A percentile compares a stretch with the other conserved stretches of the same genome.
phyloP scores from a whole-genome alignment of 2,888 invertebrate genomes.

The Andricus curvator region DNA sequence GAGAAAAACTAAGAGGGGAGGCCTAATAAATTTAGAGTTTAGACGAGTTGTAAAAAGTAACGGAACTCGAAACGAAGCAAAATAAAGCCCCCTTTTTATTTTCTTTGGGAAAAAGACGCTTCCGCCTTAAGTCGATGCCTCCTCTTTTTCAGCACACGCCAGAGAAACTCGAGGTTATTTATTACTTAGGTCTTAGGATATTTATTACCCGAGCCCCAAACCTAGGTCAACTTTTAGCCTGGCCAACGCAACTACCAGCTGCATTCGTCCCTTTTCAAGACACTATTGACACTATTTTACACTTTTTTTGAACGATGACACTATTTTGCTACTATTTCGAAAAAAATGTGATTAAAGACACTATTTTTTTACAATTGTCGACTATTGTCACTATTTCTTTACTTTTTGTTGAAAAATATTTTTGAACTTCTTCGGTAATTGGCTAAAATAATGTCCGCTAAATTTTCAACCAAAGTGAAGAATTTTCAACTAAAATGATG shows the following conservation, averaged over 20 bases:
- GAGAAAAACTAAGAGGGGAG: background rate
- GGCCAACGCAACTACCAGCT: background rate
- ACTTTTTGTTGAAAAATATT: no score
- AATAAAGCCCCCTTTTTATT: background rate
- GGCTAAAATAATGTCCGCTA: no score
- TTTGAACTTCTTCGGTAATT: no score
- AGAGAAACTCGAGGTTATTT: constrained; percentile 26
- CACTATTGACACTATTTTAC: no score
- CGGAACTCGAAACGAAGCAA: background rate
- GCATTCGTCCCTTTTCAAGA: background rate
- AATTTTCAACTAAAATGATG: no score
- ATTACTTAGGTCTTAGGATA: constrained; percentile 27
- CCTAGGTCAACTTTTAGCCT: constrained; percentile 43
- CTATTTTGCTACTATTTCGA: no score
- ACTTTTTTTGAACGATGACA: no score
- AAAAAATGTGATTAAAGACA: no score
- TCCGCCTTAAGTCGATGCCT: background rate
- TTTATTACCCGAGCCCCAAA: constrained; percentile 29
- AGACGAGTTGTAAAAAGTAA: background rate
- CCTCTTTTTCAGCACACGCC: constrained; percentile 9
- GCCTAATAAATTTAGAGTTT: constrained; percentile 17
- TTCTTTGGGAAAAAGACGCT: background rate
- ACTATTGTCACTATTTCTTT: no score
- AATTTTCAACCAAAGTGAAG: no score
- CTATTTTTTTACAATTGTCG: no score